Conservation (phyloP, 1,140 invertebrate genomes). For the Bombus impatiens region DNA sequence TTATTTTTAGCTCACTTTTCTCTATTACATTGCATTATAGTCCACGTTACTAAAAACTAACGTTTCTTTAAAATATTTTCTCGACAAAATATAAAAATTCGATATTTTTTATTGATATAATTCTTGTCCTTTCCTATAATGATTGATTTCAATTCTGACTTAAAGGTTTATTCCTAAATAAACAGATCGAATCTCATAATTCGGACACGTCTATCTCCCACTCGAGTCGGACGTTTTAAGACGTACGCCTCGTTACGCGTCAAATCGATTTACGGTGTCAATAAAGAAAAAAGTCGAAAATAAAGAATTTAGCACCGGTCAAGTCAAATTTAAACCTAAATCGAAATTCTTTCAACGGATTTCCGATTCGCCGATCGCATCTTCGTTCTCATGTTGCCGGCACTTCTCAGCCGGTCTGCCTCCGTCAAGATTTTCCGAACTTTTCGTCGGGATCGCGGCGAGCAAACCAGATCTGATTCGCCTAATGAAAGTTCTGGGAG, state of each 20-base stretch:
- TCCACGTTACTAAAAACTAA: too few relatives aligned
- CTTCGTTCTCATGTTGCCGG: slow-evolving; percentile 9
- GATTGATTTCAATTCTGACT: background rate
- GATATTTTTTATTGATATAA: background rate
- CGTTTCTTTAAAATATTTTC: too few relatives aligned
- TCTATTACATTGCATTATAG: too few relatives aligned
- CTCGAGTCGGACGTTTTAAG: background rate
- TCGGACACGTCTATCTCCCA: too few relatives aligned
- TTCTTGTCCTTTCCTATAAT: background rate
- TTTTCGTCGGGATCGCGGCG: background rate
- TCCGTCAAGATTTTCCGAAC: slow-evolving; percentile 42
- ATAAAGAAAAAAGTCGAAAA: background rate
- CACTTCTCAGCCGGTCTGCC: background rate
- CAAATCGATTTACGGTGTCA: background rate
- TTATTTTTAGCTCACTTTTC: too few relatives aligned
- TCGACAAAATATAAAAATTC: too few relatives aligned
- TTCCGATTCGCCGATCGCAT: background rate
- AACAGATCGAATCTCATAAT: too few relatives aligned
- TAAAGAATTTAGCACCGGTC: background rate
- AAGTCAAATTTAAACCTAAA: background rate
- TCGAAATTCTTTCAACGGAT: background rate
- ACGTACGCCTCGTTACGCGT: background rate
- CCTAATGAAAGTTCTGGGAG: slow-evolving; percentile 34
- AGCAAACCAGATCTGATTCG: slow-evolving; percentile 11
- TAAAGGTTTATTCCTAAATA: background rate